These are phyloP conservation scores for Muscina levida DNA, from an alignment of 2,888 invertebrate genomes.

Conservation along the genomic window DNA sequence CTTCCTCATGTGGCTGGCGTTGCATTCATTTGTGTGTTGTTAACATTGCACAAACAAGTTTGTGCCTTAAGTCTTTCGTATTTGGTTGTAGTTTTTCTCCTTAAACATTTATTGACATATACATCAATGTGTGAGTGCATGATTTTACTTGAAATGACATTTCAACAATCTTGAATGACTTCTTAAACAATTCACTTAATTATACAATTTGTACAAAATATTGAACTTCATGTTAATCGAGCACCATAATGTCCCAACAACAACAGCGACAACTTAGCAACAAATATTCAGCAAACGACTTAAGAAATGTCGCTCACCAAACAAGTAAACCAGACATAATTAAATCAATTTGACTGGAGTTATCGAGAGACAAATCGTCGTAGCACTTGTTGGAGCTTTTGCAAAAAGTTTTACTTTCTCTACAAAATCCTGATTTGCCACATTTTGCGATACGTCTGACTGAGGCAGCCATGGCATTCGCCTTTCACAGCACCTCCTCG, in stretches of 20 bases:
- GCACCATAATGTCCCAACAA: not conserved
- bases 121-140: not conserved
- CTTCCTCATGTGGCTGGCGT: not conserved
- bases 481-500: conserved; percentile 2
- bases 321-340: conserved; percentile 24
- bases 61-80: conserved; percentile 15
- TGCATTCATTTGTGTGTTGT: not conserved
- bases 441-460: not conserved
- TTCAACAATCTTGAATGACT: conserved; percentile 53
- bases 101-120: not conserved
- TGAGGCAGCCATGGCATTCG: not conserved
- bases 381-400: not conserved
- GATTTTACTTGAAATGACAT: not conserved
- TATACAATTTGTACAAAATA: conserved; percentile 58
- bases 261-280: conserved; percentile 3
- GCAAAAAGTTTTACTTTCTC: conserved; percentile 61
- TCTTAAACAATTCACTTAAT: conserved; percentile 58
- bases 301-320: not conserved
- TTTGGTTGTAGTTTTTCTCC: not conserved
- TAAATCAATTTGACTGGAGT: not conserved
- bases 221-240: conserved; percentile 56
- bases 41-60: conserved; percentile 7
- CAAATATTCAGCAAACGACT: not conserved
- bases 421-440: conserved; percentile 49
- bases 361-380: conserved; percentile 1